Evolutionary conservation across 2,113 vertebrate species (phyloP).

Genomic region (Cepphus grylle): DNA sequence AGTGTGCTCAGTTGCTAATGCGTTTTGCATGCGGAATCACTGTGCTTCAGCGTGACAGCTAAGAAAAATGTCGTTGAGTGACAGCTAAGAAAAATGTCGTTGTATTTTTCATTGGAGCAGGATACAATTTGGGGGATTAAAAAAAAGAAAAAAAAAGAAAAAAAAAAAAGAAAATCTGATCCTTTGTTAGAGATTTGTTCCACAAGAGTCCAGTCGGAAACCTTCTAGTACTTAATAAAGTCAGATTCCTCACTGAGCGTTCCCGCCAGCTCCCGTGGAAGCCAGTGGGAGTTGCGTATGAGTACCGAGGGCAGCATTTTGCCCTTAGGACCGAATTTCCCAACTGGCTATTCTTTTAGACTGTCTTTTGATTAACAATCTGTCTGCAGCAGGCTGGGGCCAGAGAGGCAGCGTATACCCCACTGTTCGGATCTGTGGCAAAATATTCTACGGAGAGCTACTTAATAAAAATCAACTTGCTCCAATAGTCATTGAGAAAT

Average conservation of each 20-base stretch:
- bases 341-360: conserved; percentile 53
- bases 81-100: conserved; percentile 20
- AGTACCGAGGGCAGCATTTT: conserved; percentile 34
- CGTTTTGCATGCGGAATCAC: neutral
- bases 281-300: conserved; percentile 9
- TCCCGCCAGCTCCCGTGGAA: neutral
- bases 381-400: conserved; percentile 58
- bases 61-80: conserved; percentile 23
- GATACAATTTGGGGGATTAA: neutral
- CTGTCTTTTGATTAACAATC: conserved; percentile 70
- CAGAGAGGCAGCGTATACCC: conserved; percentile 2
- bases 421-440: conserved; percentile 44
- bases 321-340: conserved; percentile 61
- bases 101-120: conserved; percentile 40
- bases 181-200: neutral
- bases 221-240: conserved; percentile 31
- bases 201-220: neutral
- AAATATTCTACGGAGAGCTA: conserved; percentile 35
- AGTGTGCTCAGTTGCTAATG: conserved; percentile 4
- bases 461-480: conserved; percentile 71
- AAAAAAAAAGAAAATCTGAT: neutral
- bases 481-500: conserved; percentile 67
- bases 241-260: neutral
- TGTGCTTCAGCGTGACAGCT: neutral
- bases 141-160: neutral